Base-by-base conservation (phyloP, 2,113 vertebrate species). In the Shinisaurus crocodilurus region DNA sequence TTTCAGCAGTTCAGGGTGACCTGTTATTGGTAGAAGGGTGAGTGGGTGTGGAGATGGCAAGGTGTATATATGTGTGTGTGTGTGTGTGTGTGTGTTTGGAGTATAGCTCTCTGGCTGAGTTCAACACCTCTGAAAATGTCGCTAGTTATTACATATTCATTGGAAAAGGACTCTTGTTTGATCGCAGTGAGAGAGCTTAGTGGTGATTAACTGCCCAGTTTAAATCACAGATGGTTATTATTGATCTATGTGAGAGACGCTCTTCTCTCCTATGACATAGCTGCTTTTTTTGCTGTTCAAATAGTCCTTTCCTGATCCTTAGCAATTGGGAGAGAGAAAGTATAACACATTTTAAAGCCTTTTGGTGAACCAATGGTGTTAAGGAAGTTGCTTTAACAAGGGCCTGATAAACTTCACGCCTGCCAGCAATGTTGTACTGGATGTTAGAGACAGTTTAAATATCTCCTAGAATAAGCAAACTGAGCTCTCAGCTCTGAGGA, bases 371-470 rank as follows among this genome's bases (percentile, higher is more conserved):
- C 88, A 74, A 85, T 65, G 81, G 93, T 93, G 93, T 95, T 88
- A 93, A 94, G 91, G 88, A 92, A 90, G 95, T 94, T 87, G 54
- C 91, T 95, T 97, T 96, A 96, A 95, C 92, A 94, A 96, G 95
- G 92, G 90, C 89, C 95, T 95, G 94, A 93, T 94, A 96, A 97
- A 96, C 94, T 94, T 96, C 94, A 95, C 96, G 96, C 92, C 93
- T 96, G 96, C 96, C 95, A 95, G 88, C 37, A 72, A 45, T 89
- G 86, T 94, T 95, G 96, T 92, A 96, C 87, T 92, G 93, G 94
- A 57, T 76, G 92, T 43, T 89, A 91, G 88, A 92, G 91, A 93
- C 88, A 93, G 93, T 88, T 96, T 95, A 94, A 97, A 94, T 94
- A 96, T 96, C 94, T 97, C 75, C 93, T 45, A 1, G 90, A 72